A percentile compares a stretch with the other conserved stretches of the same genome.
Evolutionary conservation across 2,797 vertebrate species (phyloP).

Genomic region (Phyllotis vaccarum): DNA sequence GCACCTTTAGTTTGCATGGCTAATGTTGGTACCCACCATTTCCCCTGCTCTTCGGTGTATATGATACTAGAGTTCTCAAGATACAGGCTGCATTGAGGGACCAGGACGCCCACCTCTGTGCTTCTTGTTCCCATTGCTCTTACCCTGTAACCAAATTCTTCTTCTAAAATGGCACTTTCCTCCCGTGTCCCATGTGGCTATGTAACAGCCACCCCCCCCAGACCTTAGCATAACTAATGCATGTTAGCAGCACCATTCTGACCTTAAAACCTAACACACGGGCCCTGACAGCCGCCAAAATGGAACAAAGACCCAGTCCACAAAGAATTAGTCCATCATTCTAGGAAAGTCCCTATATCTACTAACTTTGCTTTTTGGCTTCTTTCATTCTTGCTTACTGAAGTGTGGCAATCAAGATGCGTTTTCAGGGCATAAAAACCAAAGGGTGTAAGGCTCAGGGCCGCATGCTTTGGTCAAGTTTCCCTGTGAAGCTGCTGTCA

Average conservation of each 20-base stretch:
- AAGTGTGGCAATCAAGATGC: background rate
- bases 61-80: background rate
- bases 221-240: background rate
- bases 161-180: background rate
- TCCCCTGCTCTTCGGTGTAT: background rate
- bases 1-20: no score
- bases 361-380: no score
- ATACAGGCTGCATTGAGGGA: accelerated
- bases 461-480: background rate
- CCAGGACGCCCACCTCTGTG: accelerated
- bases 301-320: background rate
- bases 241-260: background rate
- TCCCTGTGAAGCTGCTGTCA: background rate
- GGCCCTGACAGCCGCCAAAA: background rate
- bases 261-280: background rate
- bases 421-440: background rate
- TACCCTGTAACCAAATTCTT: background rate
- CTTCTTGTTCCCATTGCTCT: background rate
- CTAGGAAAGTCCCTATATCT: no score
- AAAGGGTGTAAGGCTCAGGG: background rate
- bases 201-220: no score
- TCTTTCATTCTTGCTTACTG: background rate
- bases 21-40: background rate
- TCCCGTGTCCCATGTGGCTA: background rate
- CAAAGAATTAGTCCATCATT: background rate